These are phyloP conservation scores for Rhabdophis nuchalis DNA, from an alignment of 2,797 vertebrate species.

Conservation along the genomic window DNA sequence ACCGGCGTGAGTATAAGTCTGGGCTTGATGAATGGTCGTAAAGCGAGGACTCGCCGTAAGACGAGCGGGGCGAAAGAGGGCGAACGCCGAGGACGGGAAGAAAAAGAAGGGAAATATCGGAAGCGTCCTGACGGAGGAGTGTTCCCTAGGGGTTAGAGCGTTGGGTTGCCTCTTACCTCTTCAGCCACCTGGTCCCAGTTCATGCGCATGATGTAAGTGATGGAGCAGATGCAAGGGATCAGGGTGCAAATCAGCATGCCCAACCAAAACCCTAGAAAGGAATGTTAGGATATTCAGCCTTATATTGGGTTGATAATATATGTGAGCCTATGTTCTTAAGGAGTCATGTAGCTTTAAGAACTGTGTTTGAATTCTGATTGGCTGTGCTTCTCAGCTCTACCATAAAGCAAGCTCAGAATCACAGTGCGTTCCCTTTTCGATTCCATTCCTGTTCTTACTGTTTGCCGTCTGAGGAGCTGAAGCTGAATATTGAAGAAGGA, in stretches of 20 bases:
- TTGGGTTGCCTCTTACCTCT: slow-evolving; percentile 69
- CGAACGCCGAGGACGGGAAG: rapidly evolving
- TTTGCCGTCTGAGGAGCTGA: too few relatives aligned
- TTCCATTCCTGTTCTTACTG: too few relatives aligned
- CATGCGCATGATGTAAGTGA: slow-evolving; percentile 67
- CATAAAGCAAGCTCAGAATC: too few relatives aligned
- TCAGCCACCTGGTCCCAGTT: slow-evolving; percentile 74
- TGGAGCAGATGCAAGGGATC: slow-evolving; percentile 67
- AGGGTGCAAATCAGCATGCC: slow-evolving; percentile 68
- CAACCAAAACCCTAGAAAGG: slow-evolving; percentile 82
- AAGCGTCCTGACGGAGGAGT: neutral
- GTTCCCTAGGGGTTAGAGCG: neutral
- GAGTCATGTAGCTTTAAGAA: too few relatives aligned
- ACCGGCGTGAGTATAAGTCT: neutral
- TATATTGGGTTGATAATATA: too few relatives aligned
- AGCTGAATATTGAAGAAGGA: too few relatives aligned
- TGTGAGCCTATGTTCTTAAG: too few relatives aligned
- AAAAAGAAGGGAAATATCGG: neutral
- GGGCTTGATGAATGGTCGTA: too few relatives aligned
- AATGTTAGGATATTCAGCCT: too few relatives aligned
- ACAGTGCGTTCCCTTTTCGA: too few relatives aligned
- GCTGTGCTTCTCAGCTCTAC: too few relatives aligned
- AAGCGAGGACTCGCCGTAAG: neutral
- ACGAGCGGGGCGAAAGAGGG: rapidly evolving
- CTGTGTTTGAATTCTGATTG: too few relatives aligned